Evolutionary conservation across 2,797 vertebrate genomes (phyloP), one percentile per base, ranked within the genome.

Genomic region (Esox masquinongy): DNA sequence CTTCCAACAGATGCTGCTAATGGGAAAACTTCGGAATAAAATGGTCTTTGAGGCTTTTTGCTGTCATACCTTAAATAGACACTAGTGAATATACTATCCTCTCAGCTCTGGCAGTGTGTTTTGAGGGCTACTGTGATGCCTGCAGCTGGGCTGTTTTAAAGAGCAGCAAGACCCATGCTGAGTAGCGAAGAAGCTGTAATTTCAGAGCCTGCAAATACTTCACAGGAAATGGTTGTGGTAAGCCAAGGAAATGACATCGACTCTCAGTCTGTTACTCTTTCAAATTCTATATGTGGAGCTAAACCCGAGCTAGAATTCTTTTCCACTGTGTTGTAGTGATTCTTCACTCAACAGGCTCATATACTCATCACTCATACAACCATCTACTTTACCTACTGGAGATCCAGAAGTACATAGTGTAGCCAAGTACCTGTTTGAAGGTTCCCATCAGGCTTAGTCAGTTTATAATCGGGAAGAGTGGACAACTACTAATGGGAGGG

Each of bases 171-270:
- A 68, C 80, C 76, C 82, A 69, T 12, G 75, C 76, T 74, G 80
- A 85, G 83, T 63, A 78, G 66, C 12, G 0, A 68, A 15, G 84
- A 85, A 78, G 86, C 88, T 91, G 87, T 89, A 89, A 91, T 91
- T 93, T 89, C 84, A 90, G 86, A 88, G 85, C 74, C 91, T 91
- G 79, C 84, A 90, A 86, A 91, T 91, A 88, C 91, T 90, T 92
- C 8, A 86, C 89, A 93, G 92, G 92, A 93, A 94, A 93, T 92
- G 86, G 84, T 82, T 94, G 92, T 84, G 93, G 93, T 88, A 79
- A 91, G 77, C 88, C 89, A 82, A 86, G 90, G 91, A 92, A 92
- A 90, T 91, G 74, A 90, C 91, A 90, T 87, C 24, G 79, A 77
- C 78, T 86, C 82, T 82, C 74, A 75, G 69, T 61, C 64, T 14